phyloP scores from a whole-genome alignment of 2,797 vertebrate species.

The Lateolabrax maculatus region DNA sequence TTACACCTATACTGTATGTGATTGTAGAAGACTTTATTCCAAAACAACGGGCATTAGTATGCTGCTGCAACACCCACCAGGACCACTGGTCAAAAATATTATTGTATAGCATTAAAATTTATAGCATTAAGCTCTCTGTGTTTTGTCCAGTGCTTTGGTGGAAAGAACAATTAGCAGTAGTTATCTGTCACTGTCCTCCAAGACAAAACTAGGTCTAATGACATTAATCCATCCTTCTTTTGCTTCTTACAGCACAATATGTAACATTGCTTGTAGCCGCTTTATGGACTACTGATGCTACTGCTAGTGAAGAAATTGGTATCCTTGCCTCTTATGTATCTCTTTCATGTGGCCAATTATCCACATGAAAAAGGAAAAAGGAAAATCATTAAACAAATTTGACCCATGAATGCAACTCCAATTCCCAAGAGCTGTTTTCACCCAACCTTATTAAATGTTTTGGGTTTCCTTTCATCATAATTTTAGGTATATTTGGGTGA shows the following conservation, averaged over 20 bases:
- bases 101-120: not conserved
- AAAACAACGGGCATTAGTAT: not conserved
- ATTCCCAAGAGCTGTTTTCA: slow-evolving; percentile 45
- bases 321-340: slow-evolving; percentile 43
- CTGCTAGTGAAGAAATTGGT: slow-evolving; percentile 39
- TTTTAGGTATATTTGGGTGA: slow-evolving; percentile 46
- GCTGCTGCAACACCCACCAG: not conserved
- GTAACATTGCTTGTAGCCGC: slow-evolving; percentile 23
- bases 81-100: not conserved
- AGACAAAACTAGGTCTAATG: slow-evolving; percentile 30
- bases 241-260: slow-evolving; percentile 16
- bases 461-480: slow-evolving; percentile 56
- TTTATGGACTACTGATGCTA: slow-evolving; percentile 37
- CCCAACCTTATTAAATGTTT: slow-evolving; percentile 55
- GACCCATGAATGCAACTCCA: slow-evolving; percentile 50
- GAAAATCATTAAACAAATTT: slow-evolving; percentile 70
- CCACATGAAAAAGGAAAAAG: slow-evolving; percentile 63
- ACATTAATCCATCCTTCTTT: slow-evolving; percentile 3
- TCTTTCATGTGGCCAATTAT: slow-evolving; percentile 74
- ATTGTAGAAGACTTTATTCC: not conserved
- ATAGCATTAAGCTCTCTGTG: not conserved
- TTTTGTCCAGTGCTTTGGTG: not conserved
- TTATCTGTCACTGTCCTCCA: slow-evolving; percentile 8
- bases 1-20: not conserved
- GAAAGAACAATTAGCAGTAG: slow-evolving; percentile 28